Evolutionary conservation across 2,113 vertebrate species (phyloP).

Genomic region (Amia ocellicauda): DNA sequence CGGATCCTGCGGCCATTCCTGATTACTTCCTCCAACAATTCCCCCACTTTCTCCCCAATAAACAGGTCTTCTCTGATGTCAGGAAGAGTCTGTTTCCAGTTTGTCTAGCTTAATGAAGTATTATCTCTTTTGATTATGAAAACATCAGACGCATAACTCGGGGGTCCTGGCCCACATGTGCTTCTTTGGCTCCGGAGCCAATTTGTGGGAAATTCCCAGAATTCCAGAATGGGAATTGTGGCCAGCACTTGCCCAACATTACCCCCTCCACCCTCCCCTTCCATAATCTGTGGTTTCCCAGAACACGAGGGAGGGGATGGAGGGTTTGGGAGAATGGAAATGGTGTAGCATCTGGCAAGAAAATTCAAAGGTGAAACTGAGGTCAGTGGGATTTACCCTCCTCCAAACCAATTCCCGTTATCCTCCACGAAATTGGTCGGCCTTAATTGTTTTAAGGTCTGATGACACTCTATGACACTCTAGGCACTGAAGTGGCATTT

Average conservation of each 20-base stretch:
- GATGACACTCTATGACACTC: constrained; percentile 12
- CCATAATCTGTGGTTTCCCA: constrained; percentile 11
- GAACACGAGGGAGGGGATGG: not conserved
- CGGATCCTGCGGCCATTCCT: no score
- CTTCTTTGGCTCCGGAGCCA: constrained; percentile 35
- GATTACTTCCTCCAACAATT: no score
- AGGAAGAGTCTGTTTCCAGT: not conserved
- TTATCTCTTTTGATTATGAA: constrained; percentile 22
- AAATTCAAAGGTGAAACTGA: constrained; percentile 34
- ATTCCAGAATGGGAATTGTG: constrained; percentile 37
- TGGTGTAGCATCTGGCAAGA: constrained; percentile 41
- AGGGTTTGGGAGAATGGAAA: constrained; percentile 16
- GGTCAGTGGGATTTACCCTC: constrained; percentile 22
- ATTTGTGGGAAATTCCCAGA: constrained; percentile 37
- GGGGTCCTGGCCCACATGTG: constrained; percentile 18
- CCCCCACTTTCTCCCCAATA: no score
- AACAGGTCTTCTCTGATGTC: no score
- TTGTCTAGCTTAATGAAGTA: constrained; percentile 28
- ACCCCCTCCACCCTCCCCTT: constrained; percentile 8
- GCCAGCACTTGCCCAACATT: constrained; percentile 32
- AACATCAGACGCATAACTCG: constrained; percentile 16
- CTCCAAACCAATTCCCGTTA: constrained; percentile 13
- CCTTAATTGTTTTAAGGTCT: constrained; percentile 3
- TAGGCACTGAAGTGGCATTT: no score
- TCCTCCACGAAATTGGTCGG: constrained; percentile 9